These are phyloP conservation scores for Morelia viridis DNA, from an alignment of 2,797 vertebrate genomes.

Conservation along the genomic window DNA sequence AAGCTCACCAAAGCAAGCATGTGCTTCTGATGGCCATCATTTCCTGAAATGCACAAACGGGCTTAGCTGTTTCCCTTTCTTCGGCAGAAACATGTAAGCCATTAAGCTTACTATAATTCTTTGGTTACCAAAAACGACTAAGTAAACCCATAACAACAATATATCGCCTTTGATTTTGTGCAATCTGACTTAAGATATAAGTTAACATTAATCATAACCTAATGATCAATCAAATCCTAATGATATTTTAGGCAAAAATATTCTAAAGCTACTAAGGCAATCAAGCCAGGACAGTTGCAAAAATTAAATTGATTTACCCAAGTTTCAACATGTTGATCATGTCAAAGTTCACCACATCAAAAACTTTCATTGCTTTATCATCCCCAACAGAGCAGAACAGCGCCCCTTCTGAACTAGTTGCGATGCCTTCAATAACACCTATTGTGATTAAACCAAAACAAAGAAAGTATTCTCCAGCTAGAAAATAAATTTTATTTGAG, in stretches of 20 bases:
- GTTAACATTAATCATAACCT: not conserved
- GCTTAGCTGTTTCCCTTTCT: not conserved
- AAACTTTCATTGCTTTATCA: conserved; percentile 98
- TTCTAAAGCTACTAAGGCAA: not conserved
- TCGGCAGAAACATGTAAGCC: not conserved
- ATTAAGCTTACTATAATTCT: not conserved
- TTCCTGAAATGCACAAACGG: not conserved
- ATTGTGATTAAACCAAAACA: conserved; percentile 49
- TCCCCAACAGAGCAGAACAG: conserved; percentile 95
- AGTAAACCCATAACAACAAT: not conserved
- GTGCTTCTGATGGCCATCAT: not conserved
- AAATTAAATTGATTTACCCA: conserved; percentile 79
- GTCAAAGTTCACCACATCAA: conserved; percentile 98
- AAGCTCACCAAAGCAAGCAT: not conserved
- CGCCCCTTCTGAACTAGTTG: conserved; percentile 90
- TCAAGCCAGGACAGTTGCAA: not conserved
- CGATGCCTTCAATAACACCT: conserved; percentile 93
- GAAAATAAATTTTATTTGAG: not conserved
- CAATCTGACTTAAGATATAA: not conserved
- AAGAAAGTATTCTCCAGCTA: not conserved
- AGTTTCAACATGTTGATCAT: conserved; percentile 99
- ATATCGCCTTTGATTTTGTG: not conserved
- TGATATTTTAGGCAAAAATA: not conserved
- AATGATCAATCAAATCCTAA: not conserved
- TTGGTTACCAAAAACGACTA: not conserved